Base-by-base conservation (phyloP, 2,113 vertebrate species). In the Amphiprion percula region DNA sequence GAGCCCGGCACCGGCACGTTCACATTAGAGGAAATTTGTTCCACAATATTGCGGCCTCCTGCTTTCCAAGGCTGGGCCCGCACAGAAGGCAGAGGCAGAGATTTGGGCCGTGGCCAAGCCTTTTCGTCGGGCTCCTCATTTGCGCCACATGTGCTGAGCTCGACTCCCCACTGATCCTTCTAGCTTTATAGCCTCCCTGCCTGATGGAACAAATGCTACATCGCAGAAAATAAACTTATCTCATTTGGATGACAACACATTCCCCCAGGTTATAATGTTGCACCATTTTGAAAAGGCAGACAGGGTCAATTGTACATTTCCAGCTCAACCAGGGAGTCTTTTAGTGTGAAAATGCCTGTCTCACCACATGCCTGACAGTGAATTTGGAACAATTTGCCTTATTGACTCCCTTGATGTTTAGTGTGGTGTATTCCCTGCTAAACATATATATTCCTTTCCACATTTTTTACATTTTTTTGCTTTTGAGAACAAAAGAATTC, bases 171-270 rank as follows among this genome's bases (percentile, higher is more conserved):
- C 96, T 95, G 96, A 90, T 96, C 93, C 94, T 94, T 94, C 94
- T 80, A 90, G 94, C 94, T 96, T 95, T 96, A 96, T 94, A 95
- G 96, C 95, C 95, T 95, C 95, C 95, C 96, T 91, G 96, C 96
- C 95, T 97, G 95, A 96, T 95, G 95, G 95, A 96, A 96, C 96
- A 97, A 97, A 97, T 96, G 96, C 95, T 95, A 94, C 87, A 88
- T 92, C 87, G 94, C 94, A 92, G 95, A 96, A 96, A 97, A 97
- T 97, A 97, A 97, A 97, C 96, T 96, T 96, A 96, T 97, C 96
- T 97, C 95, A 96, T 98, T 97, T 96, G 94, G 95, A 96, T 96
- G 96, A 97, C 96, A 97, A 96, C 95, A 95, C 92, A 90, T 94
- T 95, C 95, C 96, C 96, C 94, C 95, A 94, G 94, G 96, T 97